Evolutionary conservation across 2,797 vertebrate genomes (phyloP).

Genomic region (Tadarida brasiliensis): DNA sequence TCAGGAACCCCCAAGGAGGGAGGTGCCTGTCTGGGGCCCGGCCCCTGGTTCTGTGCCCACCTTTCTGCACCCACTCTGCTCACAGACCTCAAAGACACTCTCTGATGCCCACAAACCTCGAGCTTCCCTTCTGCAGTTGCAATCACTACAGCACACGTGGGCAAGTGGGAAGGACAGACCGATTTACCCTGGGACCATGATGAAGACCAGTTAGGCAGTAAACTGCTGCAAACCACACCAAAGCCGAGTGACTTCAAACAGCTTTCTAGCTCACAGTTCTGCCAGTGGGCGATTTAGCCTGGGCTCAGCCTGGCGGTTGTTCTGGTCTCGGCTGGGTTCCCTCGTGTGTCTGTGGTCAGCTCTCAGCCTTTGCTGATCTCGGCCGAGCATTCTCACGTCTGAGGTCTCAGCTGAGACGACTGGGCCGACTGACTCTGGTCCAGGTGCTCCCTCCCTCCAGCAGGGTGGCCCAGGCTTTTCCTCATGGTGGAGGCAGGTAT

Average conservation of each 20-base stretch:
- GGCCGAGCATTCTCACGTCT: accelerated
- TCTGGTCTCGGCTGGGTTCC: neutral
- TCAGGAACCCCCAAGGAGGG: neutral
- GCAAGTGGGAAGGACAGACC: accelerated
- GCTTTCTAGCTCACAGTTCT: neutral
- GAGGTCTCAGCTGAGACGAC: neutral
- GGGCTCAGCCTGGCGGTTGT: neutral
- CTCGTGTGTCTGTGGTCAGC: neutral
- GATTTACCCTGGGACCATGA: accelerated
- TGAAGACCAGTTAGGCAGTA: neutral
- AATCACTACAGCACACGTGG: neutral
- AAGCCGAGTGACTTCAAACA: neutral
- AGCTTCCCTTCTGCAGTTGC: neutral
- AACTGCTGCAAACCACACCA: neutral
- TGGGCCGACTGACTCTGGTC: neutral
- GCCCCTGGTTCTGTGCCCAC: neutral
- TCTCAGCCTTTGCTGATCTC: neutral
- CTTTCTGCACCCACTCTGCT: neutral
- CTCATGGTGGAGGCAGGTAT: accelerated
- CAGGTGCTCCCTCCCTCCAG: neutral
- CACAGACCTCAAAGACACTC: neutral
- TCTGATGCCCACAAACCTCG: neutral
- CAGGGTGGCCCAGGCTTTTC: neutral
- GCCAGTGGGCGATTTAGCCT: neutral
- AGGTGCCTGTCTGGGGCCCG: neutral